Base-by-base conservation (phyloP, 2,888 invertebrate genomes). In the Hirtodrosophila trivittata region DNA sequence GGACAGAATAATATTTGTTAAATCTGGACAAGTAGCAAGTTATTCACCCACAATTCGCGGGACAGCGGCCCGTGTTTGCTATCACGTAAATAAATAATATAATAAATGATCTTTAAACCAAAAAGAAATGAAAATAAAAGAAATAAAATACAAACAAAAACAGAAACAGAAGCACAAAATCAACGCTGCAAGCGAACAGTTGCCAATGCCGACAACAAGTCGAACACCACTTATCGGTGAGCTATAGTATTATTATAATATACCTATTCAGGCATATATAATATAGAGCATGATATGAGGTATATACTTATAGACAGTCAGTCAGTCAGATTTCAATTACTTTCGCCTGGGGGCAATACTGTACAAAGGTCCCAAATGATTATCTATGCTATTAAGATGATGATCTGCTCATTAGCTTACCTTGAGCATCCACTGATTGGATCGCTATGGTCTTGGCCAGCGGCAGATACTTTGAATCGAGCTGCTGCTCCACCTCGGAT, bases 371-470 rank as follows among this genome's bases (percentile, higher is more conserved):
- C 77, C 8, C 39, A 57, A 72, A 47, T 38, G 33, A 32, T 30
- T 21, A 13, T 1, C 6, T 46, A n/a, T 28, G 1, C 6, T 46
- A n/a, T 28, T n/a, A n/a, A 7, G 9, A 28, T 28, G 28, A 28
- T 28, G 28, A 28, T 28, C 7, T 28, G 33, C 33, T 33, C 28
- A 8, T 49, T 12, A 16, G 59, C 86, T 88, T 89, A 94, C 94
- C 94, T 86, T 93, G 92, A 28, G 93, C 92, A 75, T 94, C 93
- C n/a, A 95, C 95, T 89, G 95, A 94, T 86, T 95, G 94, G 74
- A 95, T 95, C 14, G 95, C 95, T 64, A 96, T 94, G 0, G 95
- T 94, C 75, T 94, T 95, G n/a, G 94, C 94, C 90, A 95, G 94
- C 86, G 94, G 94, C 85, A 95, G 93, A 90, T 94, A 94, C 85